Conservation (phyloP, 2,888 invertebrate genomes). For the Temnothorax unifasciatus region DNA sequence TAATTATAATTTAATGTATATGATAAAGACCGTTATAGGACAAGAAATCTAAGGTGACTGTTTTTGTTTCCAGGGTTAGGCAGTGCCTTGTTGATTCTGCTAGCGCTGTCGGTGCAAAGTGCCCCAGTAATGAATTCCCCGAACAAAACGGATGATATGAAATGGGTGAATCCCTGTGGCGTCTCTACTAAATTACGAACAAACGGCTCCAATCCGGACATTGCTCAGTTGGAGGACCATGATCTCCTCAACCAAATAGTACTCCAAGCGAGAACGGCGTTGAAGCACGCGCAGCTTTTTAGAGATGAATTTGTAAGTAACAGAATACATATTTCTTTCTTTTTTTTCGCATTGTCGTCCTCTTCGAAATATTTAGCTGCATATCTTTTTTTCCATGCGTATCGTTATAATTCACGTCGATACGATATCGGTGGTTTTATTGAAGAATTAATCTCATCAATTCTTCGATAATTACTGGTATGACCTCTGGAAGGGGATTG, state of each 20-base stretch:
- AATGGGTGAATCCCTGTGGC: constrained; percentile 88
- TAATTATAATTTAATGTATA: background rate
- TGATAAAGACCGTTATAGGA: background rate
- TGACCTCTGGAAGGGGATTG: constrained; percentile 62
- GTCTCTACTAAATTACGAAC: constrained; percentile 77
- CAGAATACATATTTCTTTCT: background rate
- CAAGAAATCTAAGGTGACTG: background rate
- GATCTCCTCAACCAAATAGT: constrained; percentile 86
- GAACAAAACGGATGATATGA: constrained; percentile 80
- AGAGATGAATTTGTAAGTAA: constrained; percentile 77
- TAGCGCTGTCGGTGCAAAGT: constrained; percentile 80
- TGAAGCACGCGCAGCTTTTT: constrained; percentile 83
- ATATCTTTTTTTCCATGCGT: background rate
- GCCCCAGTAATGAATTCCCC: constrained; percentile 83
- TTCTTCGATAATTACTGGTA: constrained; percentile 71
- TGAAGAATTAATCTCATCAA: constrained; percentile 69
- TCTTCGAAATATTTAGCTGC: background rate
- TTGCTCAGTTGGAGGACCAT: constrained; percentile 82
- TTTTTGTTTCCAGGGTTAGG: constrained; percentile 81
- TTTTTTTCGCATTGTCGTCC: background rate
- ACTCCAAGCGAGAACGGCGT: constrained; percentile 86
- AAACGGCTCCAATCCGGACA: constrained; percentile 79
- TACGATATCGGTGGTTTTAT: constrained; percentile 38
- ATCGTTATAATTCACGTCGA: background rate
- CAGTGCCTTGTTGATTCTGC: constrained; percentile 79